Conservation (phyloP, 2,888 invertebrate genomes). For the Parthenolecanium corni region DNA sequence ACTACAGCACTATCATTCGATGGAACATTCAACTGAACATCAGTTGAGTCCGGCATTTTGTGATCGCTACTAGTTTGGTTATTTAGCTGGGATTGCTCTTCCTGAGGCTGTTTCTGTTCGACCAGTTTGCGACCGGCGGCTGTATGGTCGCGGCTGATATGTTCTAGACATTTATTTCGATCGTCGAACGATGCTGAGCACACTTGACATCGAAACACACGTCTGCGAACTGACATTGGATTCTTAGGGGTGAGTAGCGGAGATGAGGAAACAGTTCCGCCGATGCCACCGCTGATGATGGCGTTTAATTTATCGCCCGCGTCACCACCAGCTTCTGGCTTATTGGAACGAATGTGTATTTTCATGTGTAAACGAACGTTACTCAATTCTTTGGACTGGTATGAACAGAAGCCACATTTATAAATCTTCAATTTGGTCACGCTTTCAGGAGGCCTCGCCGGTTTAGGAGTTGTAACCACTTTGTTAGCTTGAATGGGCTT, state of each 20-base stretch:
- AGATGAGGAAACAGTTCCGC: neutral
- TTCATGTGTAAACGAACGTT: conserved; percentile 30
- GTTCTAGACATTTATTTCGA: conserved; percentile 30
- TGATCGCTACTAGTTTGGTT: neutral
- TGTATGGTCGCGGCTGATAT: conserved; percentile 31
- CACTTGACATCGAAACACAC: conserved; percentile 32
- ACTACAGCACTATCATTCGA: neutral
- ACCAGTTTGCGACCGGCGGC: conserved; percentile 14
- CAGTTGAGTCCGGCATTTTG: neutral
- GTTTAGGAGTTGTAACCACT: conserved; percentile 11
- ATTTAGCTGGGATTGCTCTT: no score
- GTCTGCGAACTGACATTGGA: conserved; percentile 14
- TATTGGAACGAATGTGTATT: conserved; percentile 28
- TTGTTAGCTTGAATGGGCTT: conserved; percentile 4
- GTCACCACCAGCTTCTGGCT: conserved; percentile 26
- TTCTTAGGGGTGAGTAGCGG: conserved; percentile 1
- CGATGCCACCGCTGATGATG: neutral
- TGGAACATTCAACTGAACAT: no score
- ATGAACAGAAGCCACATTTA: conserved; percentile 32
- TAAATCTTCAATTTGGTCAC: conserved; percentile 31
- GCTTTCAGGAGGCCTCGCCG: conserved; percentile 10
- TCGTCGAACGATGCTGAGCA: conserved; percentile 31
- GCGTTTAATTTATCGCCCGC: neutral
- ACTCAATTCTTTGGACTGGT: conserved; percentile 32
- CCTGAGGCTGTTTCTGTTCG: conserved; percentile 16